Evolutionary conservation across 2,888 invertebrate genomes (phyloP).

Genomic region (Automeris io): DNA sequence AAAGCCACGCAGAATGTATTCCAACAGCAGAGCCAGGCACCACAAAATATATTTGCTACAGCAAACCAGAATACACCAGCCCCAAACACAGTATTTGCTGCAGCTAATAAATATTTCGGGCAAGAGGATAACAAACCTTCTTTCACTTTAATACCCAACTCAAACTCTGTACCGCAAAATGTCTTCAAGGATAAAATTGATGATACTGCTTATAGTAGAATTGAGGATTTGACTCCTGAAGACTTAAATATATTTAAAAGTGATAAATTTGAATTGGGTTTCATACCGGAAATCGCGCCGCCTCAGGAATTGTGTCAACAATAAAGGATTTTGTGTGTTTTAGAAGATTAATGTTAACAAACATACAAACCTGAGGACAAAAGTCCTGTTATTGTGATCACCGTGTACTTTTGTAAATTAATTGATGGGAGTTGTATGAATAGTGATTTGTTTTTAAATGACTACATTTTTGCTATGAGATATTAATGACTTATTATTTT

Average conservation of each 20-base stretch:
- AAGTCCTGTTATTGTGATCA: too few species aligned
- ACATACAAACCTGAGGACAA: too few species aligned
- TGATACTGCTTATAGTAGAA: slow-evolving; percentile 69
- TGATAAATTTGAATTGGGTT: slow-evolving; percentile 78
- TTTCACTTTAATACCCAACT: too few species aligned
- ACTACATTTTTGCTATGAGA: too few species aligned
- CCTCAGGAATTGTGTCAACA: slow-evolving; percentile 36
- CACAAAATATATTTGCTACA: slow-evolving; percentile 12
- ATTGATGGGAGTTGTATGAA: too few species aligned
- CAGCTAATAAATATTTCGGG: slow-evolving; percentile 30
- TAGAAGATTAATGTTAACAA: too few species aligned
- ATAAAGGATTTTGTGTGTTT: background rate
- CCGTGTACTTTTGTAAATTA: too few species aligned
- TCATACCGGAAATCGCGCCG: slow-evolving; percentile 83
- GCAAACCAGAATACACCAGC: slow-evolving; percentile 15
- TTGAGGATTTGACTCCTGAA: slow-evolving; percentile 76
- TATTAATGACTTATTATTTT: too few species aligned
- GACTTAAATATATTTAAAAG: slow-evolving; percentile 81
- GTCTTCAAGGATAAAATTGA: slow-evolving; percentile 30
- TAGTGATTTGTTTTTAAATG: too few species aligned
- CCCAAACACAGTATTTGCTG: slow-evolving; percentile 35
- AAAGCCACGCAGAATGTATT: slow-evolving; percentile 39
- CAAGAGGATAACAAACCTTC: slow-evolving; percentile 15
- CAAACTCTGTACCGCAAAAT: slow-evolving; percentile 20
- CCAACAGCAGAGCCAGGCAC: slow-evolving; percentile 8